Percentiles rank a stretch among this genome's conserved stretches.
phyloP scores from a whole-genome alignment of 2,797 vertebrate genomes.

The Fringilla coelebs region DNA sequence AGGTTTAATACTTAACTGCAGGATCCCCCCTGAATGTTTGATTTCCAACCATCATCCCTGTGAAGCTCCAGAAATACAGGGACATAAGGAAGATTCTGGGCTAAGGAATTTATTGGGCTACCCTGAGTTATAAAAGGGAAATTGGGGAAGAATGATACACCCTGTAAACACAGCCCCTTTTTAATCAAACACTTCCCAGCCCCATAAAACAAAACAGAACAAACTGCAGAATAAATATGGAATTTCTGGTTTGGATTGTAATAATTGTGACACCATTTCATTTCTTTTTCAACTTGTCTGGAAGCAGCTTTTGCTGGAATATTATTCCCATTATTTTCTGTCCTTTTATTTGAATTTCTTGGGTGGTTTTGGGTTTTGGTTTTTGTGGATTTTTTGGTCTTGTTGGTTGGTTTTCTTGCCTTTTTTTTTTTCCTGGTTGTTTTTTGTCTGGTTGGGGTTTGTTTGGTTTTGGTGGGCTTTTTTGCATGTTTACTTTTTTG shows the following conservation, averaged over 20 bases:
- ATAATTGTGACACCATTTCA: not conserved
- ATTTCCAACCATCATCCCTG: not conserved
- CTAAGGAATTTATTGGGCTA: not conserved
- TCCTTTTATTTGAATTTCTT: not conserved
- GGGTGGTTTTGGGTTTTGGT: not conserved
- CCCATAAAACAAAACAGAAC: not conserved
- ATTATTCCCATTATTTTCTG: not conserved
- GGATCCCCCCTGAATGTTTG: constrained; percentile 19
- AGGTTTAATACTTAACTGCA: constrained; percentile 14
- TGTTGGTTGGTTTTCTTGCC: no score
- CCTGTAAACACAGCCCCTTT: not conserved
- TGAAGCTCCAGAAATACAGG: not conserved
- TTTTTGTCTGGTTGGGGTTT: not conserved
- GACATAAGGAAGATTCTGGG: not conserved
- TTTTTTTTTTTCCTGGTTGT: not conserved
- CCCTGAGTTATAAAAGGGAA: not conserved
- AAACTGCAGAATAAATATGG: not conserved
- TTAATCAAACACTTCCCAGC: not conserved
- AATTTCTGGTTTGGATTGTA: not conserved
- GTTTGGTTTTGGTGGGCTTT: not conserved
- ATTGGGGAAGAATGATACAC: not conserved
- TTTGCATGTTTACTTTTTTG: not conserved
- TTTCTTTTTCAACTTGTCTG: not conserved
- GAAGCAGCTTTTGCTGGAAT: not conserved
- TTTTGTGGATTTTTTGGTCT: not conserved